Base-by-base conservation (phyloP, 1,140 invertebrate genomes). In the Drosophila micromelanica region DNA sequence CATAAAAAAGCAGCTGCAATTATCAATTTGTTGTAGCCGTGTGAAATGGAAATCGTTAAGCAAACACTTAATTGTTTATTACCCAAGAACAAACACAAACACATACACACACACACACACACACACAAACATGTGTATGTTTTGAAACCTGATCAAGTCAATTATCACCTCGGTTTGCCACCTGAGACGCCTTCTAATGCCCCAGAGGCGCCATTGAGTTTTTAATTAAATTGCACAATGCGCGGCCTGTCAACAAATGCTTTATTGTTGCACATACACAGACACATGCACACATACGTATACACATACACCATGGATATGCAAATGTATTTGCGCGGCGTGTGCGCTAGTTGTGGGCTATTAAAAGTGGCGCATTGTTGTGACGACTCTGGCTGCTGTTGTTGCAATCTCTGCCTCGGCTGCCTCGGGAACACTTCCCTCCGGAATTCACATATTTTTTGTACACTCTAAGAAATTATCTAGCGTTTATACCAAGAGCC, bases 191-290 rank as follows among this genome's bases (percentile, higher is more conserved):
- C 46, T 45, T 13, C 30, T 37, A 15, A 48, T 32, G 27, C 17
- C 15, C 11, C 35, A 11, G 59, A 65, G 68, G 61, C 61, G 69
- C 52, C 61, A 46, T 57, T 52, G 40, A 6, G 13, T 23, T 49
- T 23, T 73, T 73, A 73, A 73, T 73, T 73, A 68, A 73, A 68
- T 73, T 68, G 70, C 70, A 73, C 70, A 73, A 73, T 68, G 48
- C 54, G 32, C 38, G 20, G 54, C 32, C 38, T 72, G 69, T 59
- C 63, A 57, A 67, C 54, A 72, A 65, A 67, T 67, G 69, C 37
- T 73, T 68, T 73, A 73, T 73, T 73, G 55, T 68, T 67, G 48
- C 32, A 35, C 37, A 43, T 52, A 46, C 42, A 11, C 30, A 42
- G 15, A 35, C 11, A 35, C n/a, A 52, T 17, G 12, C 13, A 63